Evolutionary conservation across 2,797 vertebrate genomes (phyloP), one percentile per base, ranked within the genome.

Genomic region (Argya squamiceps): DNA sequence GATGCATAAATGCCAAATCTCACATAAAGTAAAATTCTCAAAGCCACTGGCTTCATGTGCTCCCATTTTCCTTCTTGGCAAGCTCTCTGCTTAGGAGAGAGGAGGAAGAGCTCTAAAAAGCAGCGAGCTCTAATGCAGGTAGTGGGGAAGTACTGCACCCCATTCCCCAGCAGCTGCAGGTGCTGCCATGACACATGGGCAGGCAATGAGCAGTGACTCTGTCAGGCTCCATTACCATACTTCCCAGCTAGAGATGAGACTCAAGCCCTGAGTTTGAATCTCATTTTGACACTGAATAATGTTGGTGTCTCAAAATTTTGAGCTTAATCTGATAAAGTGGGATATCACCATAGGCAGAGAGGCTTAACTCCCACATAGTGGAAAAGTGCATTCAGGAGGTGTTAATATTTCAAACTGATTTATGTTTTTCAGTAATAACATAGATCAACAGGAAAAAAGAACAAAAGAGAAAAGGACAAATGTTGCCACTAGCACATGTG

Each of bases 131-230:
- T 30, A n/a, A 43, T 11, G 55, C 1, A 32, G 26, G 32, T 50
- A 82, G 23, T 24, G 64, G 27, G 36, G n/a, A 30, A 65, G 16
- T 4, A 41, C 23, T 79, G 59, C 15, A 8, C 39, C 15, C 15
- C 6, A 6, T 3, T 5, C 32, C 22, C 43, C 1, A 0, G 55
- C 36, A 71, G 53, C 52, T 36, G 2, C 4, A 50, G 14, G n/a
- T 41, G 23, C 67, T 84, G 68, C 53, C 39, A 26, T 10, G 18
- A 30, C 71, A 37, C 18, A 58, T 2, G 1, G 46, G 56, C n/a
- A 85, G 39, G 17, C 39, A 36, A 32, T 3, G 21, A 52, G 52
- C 65, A 55, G 5, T 18, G 60, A 63, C 39, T 26, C 5, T 77
- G 44, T 23, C 73, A 59, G 47, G 39, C 56, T 84, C n/a, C 2